phyloP scores from a whole-genome alignment of 92 coral and sea anemone species.

The Ricordea florida region DNA sequence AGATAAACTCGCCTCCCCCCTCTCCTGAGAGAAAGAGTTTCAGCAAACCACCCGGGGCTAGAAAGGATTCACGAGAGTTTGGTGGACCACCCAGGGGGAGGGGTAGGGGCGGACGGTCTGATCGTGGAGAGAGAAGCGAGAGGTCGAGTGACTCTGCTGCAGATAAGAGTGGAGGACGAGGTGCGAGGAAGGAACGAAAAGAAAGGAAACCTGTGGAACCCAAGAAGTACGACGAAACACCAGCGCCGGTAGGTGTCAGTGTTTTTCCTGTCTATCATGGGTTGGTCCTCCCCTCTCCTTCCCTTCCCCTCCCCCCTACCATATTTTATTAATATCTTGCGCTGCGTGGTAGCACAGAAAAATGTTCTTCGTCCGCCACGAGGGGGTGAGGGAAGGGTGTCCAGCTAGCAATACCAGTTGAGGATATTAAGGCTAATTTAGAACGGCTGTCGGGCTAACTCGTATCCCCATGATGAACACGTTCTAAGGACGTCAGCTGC shows the following conservation, averaged over 20 bases:
- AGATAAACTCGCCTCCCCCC: constrained; percentile 60
- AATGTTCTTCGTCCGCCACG: too few relatives aligned
- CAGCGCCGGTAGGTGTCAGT: constrained; percentile 67
- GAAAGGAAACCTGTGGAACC: constrained; percentile 87
- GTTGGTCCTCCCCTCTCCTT: too few relatives aligned
- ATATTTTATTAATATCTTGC: background rate
- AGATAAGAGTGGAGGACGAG: constrained; percentile 40
- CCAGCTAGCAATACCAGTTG: too few relatives aligned
- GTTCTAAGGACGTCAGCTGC: too few relatives aligned
- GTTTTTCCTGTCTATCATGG: too few relatives aligned
- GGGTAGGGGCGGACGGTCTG: constrained; percentile 84
- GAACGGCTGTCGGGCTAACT: too few relatives aligned
- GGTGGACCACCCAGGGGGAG: constrained; percentile 71
- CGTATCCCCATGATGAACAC: too few relatives aligned
- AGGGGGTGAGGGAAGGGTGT: too few relatives aligned
- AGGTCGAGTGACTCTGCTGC: constrained; percentile 29
- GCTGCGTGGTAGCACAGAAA: background rate
- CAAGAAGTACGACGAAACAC: constrained; percentile 72
- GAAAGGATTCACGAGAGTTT: constrained; percentile 42
- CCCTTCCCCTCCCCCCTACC: too few relatives aligned
- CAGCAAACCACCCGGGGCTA: constrained; percentile 29
- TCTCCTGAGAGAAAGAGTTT: constrained; percentile 54
- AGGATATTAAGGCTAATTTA: too few relatives aligned
- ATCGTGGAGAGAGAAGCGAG: constrained; percentile 28
- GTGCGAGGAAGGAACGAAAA: constrained; percentile 65